Conservation (phyloP, 2,113 vertebrate species). For the Xenus cinereus region DNA sequence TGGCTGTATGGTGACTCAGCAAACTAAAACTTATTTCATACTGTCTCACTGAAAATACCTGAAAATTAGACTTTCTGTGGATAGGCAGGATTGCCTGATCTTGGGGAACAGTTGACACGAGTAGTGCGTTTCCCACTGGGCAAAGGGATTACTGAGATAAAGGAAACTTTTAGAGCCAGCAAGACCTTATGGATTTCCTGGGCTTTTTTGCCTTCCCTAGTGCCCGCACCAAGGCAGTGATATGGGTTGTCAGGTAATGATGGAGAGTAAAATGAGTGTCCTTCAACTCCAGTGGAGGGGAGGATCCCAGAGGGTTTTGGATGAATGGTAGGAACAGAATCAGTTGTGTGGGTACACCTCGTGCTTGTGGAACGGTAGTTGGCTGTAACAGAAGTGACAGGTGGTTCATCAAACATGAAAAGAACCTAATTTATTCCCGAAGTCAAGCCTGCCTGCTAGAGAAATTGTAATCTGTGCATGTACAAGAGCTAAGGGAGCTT, state of each 20-base stretch:
- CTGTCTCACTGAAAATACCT: neutral
- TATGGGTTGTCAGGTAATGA: fast-evolving
- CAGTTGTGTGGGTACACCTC: fast-evolving
- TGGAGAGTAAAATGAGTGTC: neutral
- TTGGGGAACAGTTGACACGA: neutral
- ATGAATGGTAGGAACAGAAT: neutral
- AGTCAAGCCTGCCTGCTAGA: neutral
- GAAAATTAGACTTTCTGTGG: neutral
- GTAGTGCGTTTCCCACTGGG: neutral
- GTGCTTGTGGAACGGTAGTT: neutral
- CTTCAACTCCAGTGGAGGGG: fast-evolving
- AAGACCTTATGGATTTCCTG: neutral
- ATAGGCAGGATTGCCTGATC: neutral
- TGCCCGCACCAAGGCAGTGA: neutral
- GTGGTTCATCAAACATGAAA: neutral
- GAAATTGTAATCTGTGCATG: neutral
- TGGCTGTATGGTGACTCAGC: neutral
- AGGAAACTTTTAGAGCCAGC: neutral
- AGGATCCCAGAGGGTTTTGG: neutral
- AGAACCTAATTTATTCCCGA: neutral
- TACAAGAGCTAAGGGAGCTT: constrained; percentile 39
- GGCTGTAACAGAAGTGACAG: neutral
- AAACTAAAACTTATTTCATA: neutral
- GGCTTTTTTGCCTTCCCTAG: neutral
- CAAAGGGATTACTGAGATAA: neutral